Percentiles rank a stretch among this genome's conserved stretches.
These are phyloP conservation scores for Thunnus albacares DNA, from an alignment of 2,797 vertebrate genomes.

Conservation along the genomic window DNA sequence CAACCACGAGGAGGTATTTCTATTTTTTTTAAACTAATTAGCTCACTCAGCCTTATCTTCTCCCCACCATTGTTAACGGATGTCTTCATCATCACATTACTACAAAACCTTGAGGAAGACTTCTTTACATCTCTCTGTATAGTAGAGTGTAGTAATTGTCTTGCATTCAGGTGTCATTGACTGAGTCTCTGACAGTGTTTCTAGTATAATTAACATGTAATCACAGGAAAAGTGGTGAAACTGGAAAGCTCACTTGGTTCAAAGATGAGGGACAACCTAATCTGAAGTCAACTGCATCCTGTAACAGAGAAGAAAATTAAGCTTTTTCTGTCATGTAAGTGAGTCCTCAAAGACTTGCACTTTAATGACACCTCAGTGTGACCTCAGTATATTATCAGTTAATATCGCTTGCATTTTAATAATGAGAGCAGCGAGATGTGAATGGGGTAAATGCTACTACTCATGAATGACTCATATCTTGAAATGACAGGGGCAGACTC, in stretches of 20 bases:
- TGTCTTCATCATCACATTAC: slow-evolving; percentile 43
- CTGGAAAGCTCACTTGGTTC: not conserved
- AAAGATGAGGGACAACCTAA: slow-evolving; percentile 10
- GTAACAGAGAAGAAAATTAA: not conserved
- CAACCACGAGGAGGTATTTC: too few species aligned
- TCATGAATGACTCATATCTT: slow-evolving; percentile 43
- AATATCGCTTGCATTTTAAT: slow-evolving; percentile 6
- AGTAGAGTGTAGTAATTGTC: slow-evolving; percentile 1
- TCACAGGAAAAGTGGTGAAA: slow-evolving; percentile 1
- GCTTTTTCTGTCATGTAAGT: not conserved
- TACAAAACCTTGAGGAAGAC: slow-evolving; percentile 24
- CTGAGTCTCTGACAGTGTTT: slow-evolving; percentile 2
- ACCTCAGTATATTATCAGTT: slow-evolving; percentile 16
- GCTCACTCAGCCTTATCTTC: slow-evolving; percentile 44
- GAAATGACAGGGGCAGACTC: slow-evolving; percentile 30
- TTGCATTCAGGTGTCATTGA: not conserved
- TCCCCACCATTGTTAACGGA: slow-evolving; percentile 39
- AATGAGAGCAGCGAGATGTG: slow-evolving; percentile 30
- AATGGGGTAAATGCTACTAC: not conserved
- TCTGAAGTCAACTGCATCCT: not conserved
- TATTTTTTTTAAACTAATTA: slow-evolving; percentile 29
- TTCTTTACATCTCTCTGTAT: slow-evolving; percentile 3
- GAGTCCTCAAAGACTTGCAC: not conserved
- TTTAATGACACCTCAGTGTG: not conserved
- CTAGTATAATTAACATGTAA: not conserved